Conservation (phyloP, 2,888 invertebrate species). For the Baronia brevicornis region DNA sequence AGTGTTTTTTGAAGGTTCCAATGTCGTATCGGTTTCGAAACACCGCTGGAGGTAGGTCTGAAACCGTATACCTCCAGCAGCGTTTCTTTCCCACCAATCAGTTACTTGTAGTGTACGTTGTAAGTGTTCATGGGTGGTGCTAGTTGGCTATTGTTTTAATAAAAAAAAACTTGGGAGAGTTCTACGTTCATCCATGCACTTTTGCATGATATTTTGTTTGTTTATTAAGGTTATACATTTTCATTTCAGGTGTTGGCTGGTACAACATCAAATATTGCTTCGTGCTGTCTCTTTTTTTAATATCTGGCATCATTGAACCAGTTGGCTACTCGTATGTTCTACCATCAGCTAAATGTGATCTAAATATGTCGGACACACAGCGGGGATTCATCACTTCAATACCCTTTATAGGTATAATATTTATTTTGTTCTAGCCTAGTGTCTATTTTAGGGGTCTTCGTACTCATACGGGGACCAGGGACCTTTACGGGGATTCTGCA, state of each 20-base stretch:
- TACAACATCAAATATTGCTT: constrained; percentile 56
- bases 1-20: too few species aligned
- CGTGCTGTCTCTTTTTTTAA: constrained; percentile 54
- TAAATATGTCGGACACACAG: constrained; percentile 68
- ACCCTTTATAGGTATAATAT: constrained; percentile 75
- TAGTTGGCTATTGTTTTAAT: background rate
- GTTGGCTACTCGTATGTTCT: constrained; percentile 78
- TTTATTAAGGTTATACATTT: background rate
- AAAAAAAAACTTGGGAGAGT: too few species aligned
- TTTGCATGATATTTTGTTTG: background rate
- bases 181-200: too few species aligned
- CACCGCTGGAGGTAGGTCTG: too few species aligned
- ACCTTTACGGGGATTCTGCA: too few species aligned
- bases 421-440: background rate
- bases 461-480: too few species aligned
- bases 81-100: too few species aligned
- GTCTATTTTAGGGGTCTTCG: too few species aligned
- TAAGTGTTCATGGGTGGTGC: too few species aligned
- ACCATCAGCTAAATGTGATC: constrained; percentile 79
- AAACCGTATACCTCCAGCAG: too few species aligned
- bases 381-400: constrained; percentile 77
- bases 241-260: constrained; percentile 49
- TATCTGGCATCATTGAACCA: constrained; percentile 78
- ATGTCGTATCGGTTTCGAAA: too few species aligned
- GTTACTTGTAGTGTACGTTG: too few species aligned